Percentiles rank a stretch among this genome's conserved stretches.
These are phyloP conservation scores for Neoscelio sp. DNA, from an alignment of 2,888 invertebrate genomes.

Conservation along the genomic window DNA sequence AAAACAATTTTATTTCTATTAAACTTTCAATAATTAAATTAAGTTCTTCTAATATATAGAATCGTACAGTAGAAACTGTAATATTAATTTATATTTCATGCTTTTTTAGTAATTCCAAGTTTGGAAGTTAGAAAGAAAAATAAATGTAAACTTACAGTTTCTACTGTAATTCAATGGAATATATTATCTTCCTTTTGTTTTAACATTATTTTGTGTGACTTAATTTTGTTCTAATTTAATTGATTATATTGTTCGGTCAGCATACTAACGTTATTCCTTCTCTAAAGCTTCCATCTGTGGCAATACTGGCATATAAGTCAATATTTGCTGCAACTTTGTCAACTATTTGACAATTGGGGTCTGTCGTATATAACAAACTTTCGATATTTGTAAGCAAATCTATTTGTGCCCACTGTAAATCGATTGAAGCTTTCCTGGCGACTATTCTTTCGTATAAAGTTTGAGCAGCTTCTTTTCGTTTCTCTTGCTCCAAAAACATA, in stretches of 20 bases:
- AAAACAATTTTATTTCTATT: too few relatives aligned
- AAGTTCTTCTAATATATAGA: too few relatives aligned
- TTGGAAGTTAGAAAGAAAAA: too few relatives aligned
- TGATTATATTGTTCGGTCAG: neutral
- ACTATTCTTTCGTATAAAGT: slow-evolving; percentile 87
- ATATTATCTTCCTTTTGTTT: too few relatives aligned
- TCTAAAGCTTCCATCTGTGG: slow-evolving; percentile 85
- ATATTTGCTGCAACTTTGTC: slow-evolving; percentile 87
- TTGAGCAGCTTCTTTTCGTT: slow-evolving; percentile 86
- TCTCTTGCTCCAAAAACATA: slow-evolving; percentile 90
- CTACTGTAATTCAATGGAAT: too few relatives aligned
- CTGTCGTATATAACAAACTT: slow-evolving; percentile 85
- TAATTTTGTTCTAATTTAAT: neutral
- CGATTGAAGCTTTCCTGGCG: slow-evolving; percentile 86
- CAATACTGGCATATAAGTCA: slow-evolving; percentile 87
- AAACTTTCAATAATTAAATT: too few relatives aligned
- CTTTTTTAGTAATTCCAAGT: too few relatives aligned
- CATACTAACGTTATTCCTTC: slow-evolving; percentile 82
- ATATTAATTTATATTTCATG: too few relatives aligned
- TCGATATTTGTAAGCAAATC: slow-evolving; percentile 87
- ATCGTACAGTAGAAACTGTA: too few relatives aligned
- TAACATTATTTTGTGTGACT: neutral
- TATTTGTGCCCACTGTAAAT: slow-evolving; percentile 85
- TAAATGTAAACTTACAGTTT: too few relatives aligned
- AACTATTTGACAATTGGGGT: slow-evolving; percentile 87